phyloP scores from a whole-genome alignment of 2,113 vertebrate genomes.

The Carollia perspicillata region DNA sequence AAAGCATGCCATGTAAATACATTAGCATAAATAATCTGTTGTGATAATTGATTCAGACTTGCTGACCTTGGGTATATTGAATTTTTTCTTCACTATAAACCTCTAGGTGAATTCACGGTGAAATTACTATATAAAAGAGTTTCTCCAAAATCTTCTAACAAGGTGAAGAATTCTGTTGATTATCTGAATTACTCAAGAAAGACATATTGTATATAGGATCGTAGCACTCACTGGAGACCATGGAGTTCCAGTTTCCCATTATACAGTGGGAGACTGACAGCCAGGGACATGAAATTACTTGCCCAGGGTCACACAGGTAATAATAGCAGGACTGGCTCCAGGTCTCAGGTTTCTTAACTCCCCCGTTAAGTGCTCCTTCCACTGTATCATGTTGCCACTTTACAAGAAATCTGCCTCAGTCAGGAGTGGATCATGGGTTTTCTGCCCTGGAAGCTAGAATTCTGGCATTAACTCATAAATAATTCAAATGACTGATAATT shows the following conservation, averaged over 20 bases:
- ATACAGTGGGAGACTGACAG: neutral
- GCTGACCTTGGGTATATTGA: slow-evolving; percentile 35
- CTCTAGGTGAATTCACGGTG: slow-evolving; percentile 48
- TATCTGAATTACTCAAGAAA: slow-evolving; percentile 44
- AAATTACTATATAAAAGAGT: slow-evolving; percentile 59
- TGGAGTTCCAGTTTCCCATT: neutral
- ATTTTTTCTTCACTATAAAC: neutral
- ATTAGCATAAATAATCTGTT: slow-evolving; percentile 49
- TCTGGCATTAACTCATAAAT: neutral
- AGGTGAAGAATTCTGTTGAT: slow-evolving; percentile 25
- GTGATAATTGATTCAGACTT: slow-evolving; percentile 52
- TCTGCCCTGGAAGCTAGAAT: neutral
- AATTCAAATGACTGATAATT: neutral
- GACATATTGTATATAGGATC: neutral
- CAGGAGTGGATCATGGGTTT: neutral
- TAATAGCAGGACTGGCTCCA: neutral
- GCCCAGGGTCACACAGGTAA: neutral
- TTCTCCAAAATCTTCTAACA: slow-evolving; percentile 34
- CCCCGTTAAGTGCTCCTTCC: neutral
- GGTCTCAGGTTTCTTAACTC: neutral
- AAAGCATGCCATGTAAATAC: slow-evolving; percentile 35
- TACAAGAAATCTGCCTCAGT: neutral
- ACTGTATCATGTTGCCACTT: neutral
- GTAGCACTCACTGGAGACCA: neutral
- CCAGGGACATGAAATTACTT: neutral